These are phyloP conservation scores for Steinernema hermaphroditum DNA, from an alignment of 2,888 invertebrate genomes.

Conservation along the genomic window DNA sequence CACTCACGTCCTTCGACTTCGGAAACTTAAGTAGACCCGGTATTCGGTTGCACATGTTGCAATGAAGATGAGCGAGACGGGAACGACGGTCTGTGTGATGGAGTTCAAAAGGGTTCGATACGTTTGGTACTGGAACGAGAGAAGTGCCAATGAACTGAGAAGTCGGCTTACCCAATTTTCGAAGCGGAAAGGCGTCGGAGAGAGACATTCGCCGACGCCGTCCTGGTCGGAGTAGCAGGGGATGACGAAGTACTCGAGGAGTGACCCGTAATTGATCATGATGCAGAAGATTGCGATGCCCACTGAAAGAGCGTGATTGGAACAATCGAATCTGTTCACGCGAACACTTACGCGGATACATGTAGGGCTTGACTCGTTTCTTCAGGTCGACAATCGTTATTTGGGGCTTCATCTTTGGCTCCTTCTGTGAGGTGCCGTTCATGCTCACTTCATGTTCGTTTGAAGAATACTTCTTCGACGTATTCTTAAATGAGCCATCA, in stretches of 20 bases:
- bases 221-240: constrained; percentile 55
- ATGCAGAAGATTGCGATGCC: constrained; percentile 54
- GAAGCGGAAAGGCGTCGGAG: constrained; percentile 54
- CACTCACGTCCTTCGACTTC: constrained; percentile 58
- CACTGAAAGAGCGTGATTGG: constrained; percentile 44
- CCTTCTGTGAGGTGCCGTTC: not conserved
- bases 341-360: constrained; percentile 20
- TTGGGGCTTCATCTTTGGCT: constrained; percentile 17
- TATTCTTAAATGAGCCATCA: not conserved
- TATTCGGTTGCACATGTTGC: constrained; percentile 62
- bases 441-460: not conserved
- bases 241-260: constrained; percentile 59
- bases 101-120: constrained; percentile 57
- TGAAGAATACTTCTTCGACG: constrained; percentile 18
- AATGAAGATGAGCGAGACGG: constrained; percentile 57
- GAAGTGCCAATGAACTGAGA: not conserved
- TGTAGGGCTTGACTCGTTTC: constrained; percentile 28
- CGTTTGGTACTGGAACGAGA: constrained; percentile 49
- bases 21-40: constrained; percentile 55
- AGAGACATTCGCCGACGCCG: constrained; percentile 49
- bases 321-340: too few relatives aligned
- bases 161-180: constrained; percentile 44
- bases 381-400: constrained; percentile 11
- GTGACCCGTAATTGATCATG: constrained; percentile 58
- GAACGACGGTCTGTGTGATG: constrained; percentile 61